Evolutionary conservation across 2,113 vertebrate species (phyloP), one percentile per base, ranked within the genome.

Genomic region (Gymnarchus niloticus): DNA sequence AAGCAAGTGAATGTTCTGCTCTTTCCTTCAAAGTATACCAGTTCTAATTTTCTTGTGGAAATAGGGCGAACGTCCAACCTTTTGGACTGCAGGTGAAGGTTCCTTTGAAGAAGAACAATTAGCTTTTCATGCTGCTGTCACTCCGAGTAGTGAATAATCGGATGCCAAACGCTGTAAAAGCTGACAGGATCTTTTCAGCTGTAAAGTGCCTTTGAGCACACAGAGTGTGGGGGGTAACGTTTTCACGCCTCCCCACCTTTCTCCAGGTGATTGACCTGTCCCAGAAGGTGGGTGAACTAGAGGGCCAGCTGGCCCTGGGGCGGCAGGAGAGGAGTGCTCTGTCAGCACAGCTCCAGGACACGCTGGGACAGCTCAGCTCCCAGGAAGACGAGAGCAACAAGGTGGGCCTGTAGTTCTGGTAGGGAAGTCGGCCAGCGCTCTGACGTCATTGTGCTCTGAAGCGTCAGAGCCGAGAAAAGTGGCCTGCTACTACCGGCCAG

Each of bases 301-400:
- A 99, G 85, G 92, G 93, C 54, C 92, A 96, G 85, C 25, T 95
- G 21, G 95, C 96, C 88, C 94, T 94, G 89, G 85, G 91, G 69
- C 91, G 91, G 61, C 94, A 95, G 88, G 97, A 99, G 73, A 96
- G 93, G 89, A 92, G 87, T 84, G 95, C 95, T 6, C 88, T 96
- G 84, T 87, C 90, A 87, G 93, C 83, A 83, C 96, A 97, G 87
- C 93, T 98, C 54, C 96, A 97, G 81, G 96, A 96, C 85, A 86
- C 93, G 81, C 94, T 95, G 46, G 88, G 87, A 57, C 95, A 95
- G 87, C 92, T 97, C 69, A 83, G 91, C 23, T 92, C 87, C 88
- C 94, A 89, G 87, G 96, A 98, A 88, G 90, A 90, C 85, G 95
- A 98, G 17, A 91, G 91, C 86, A 95, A 92, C 88, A 95, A 95